Conservation (phyloP, 2,888 invertebrate genomes). For the Portevinia maculata region DNA sequence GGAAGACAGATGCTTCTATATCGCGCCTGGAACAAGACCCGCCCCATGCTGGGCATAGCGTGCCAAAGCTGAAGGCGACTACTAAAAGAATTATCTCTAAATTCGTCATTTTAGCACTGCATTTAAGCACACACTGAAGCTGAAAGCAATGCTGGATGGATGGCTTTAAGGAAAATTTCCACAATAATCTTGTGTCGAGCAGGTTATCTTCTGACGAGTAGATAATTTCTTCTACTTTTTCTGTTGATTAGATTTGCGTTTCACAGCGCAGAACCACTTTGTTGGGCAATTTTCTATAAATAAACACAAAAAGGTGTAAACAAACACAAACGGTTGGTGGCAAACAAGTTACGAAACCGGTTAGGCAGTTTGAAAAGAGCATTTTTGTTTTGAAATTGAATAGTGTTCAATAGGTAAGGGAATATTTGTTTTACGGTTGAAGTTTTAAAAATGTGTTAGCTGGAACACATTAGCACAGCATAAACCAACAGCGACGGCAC, state of each 20-base stretch:
- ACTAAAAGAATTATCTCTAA: constrained; percentile 45
- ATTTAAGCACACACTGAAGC: constrained; percentile 40
- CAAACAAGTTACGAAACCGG: constrained; percentile 11
- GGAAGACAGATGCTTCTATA: constrained; percentile 21
- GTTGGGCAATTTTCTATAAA: not conserved
- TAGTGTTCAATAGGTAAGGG: not conserved
- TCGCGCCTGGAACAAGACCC: constrained; percentile 29
- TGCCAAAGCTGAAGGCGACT: constrained; percentile 54
- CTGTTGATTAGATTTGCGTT: not conserved
- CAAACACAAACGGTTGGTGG: not conserved
- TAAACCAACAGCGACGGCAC: too few species aligned
- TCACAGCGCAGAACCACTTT: not conserved
- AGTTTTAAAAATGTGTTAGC: too few species aligned
- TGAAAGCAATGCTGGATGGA: not conserved
- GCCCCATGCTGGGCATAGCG: constrained; percentile 31
- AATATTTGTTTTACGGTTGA: not conserved
- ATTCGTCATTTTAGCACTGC: constrained; percentile 43
- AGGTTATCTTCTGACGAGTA: constrained; percentile 28
- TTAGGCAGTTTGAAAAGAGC: constrained; percentile 17
- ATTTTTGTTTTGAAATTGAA: not conserved
- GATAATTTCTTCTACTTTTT: not conserved
- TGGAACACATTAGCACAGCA: too few species aligned
- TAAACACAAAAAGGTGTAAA: constrained; percentile 9
- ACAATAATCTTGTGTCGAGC: constrained; percentile 4
- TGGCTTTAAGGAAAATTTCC: constrained; percentile 13